Base-by-base conservation (phyloP, 2,888 invertebrate species). In the Leptinotarsa peninsularis region DNA sequence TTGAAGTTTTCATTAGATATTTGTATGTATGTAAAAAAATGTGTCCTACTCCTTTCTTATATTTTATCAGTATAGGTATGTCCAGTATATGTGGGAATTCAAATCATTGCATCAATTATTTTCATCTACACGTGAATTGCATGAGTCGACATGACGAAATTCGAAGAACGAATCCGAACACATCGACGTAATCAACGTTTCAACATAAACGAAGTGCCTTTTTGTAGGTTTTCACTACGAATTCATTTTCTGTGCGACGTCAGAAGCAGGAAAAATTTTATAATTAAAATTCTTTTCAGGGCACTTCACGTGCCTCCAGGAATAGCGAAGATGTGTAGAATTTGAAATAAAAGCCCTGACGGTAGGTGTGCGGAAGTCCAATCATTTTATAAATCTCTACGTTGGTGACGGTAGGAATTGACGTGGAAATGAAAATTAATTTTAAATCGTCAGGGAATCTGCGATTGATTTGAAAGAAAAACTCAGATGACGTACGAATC, bases 271-370 rank as follows among this genome's bases (percentile, higher is more conserved):
- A 15, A 21, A 23, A 58, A 58, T 58, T 27, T 58, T 23, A 58
- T 27, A 58, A 58, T 58, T 58, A 15, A 58, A 58, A 58, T 21
- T 58, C 58, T 15, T 21, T 58, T 27, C 21, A 58, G 58, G 21
- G 58, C 27, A 15, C 21, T 58, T 15, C 58, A 58, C 58, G 58
- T 58, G 58, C 58, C 21, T 58, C 5, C 21, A 58, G 58, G 58
- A 58, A 58, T 58, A 58, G 58, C 58, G 58, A 58, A 18, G 23
- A 58, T 15, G 58, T 23, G 58, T 14, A 58, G 58, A 58, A 23
- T 58, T 15, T 27, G 23, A 23, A 58, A 58, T 23, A 23, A 58
- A 23, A 58, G 21, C 15, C 4, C 50, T 58, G 23, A 23, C 58
- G 58, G 58, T 58, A 13, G 58, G 23, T 23, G 58, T 23, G 14